Conservation (phyloP, 2,888 invertebrate genomes). For the Cremastinae sp. region DNA sequence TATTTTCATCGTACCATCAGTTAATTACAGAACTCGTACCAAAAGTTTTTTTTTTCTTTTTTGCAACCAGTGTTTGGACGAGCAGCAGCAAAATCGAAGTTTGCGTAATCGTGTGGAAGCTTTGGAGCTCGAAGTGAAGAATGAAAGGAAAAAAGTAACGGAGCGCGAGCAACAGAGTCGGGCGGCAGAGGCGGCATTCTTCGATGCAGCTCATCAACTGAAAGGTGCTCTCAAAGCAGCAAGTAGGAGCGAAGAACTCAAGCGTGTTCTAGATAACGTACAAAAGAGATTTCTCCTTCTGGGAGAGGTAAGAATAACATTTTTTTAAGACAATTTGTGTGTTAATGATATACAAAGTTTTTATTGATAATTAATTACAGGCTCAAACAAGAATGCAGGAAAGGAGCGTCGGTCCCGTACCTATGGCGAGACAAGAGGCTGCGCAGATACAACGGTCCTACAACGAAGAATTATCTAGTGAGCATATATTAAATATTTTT, state of each 20-base stretch:
- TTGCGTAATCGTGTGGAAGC: slow-evolving; percentile 81
- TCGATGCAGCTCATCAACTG: slow-evolving; percentile 79
- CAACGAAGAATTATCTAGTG: slow-evolving; percentile 76
- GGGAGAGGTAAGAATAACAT: slow-evolving; percentile 71
- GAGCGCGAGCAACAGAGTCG: slow-evolving; percentile 74
- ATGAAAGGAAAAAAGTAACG: slow-evolving; percentile 79
- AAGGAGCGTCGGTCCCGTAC: slow-evolving; percentile 70
- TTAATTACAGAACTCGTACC: no score
- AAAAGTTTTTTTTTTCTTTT: no score
- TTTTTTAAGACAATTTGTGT: no score
- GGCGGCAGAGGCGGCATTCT: slow-evolving; percentile 80
- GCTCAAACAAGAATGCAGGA: slow-evolving; percentile 76
- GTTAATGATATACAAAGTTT: no score
- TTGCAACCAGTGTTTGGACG: slow-evolving; percentile 82
- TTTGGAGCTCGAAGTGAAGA: slow-evolving; percentile 81
- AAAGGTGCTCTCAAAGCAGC: slow-evolving; percentile 80
- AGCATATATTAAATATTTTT: slow-evolving; percentile 44
- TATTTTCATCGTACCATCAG: slow-evolving; percentile 3
- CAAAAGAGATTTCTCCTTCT: slow-evolving; percentile 77
- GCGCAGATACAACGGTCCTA: slow-evolving; percentile 75
- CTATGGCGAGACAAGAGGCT: slow-evolving; percentile 75
- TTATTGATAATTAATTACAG: slow-evolving; percentile 64
- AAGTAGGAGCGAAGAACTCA: slow-evolving; percentile 75
- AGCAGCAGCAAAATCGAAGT: slow-evolving; percentile 82
- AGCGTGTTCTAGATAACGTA: slow-evolving; percentile 73